Base-by-base conservation (phyloP, 1,140 invertebrate genomes). In the Dryas iulia region DNA sequence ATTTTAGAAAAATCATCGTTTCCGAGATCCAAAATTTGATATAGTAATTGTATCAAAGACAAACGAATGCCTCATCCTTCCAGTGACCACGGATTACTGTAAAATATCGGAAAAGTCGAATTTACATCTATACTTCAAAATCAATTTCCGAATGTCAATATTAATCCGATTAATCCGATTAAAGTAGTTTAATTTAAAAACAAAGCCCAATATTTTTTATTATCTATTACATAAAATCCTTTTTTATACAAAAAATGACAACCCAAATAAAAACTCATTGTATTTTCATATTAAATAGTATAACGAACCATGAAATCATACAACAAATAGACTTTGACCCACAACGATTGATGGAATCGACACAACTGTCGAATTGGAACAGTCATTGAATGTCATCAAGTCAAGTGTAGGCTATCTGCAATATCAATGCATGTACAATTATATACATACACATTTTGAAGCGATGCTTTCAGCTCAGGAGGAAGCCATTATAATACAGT, bases 401-500 rank as follows among this genome's bases (percentile, higher is more conserved):
- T 56, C 53, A 56, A 56, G 53, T 56, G 53, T 56, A 56, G 21
- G 53, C 21, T 14, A 25, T 12, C 60, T 31, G 12, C 47, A 53
- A 26, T 47, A 60, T 21, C 2, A 7, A 47, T 47, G 8, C 24
- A 12, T 53, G 24, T 53, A n/a, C 52, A 35, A 23, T 31, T 54
- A 54, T 30, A 54, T 28, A 11, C n/a, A 30, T 14, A 25, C n/a
- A 24, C 18, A 30, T 28, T 28, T 25, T 54, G 21, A 24, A 54
- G 60, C 47, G 39, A 62, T 28, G 61, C 52, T 63, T 63, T 28
- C 28, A 52, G 59, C 59, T 35, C 39, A 61, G 25, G 52, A 63
- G 61, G 61, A 63, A 63, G 52, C 61, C 61, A 63, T 63, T 63
- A 63, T 53, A 56, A 56, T 63, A 53, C 52, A n/a, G 28, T 63